phyloP scores from a whole-genome alignment of 2,113 vertebrate genomes.

The Riparia riparia region DNA sequence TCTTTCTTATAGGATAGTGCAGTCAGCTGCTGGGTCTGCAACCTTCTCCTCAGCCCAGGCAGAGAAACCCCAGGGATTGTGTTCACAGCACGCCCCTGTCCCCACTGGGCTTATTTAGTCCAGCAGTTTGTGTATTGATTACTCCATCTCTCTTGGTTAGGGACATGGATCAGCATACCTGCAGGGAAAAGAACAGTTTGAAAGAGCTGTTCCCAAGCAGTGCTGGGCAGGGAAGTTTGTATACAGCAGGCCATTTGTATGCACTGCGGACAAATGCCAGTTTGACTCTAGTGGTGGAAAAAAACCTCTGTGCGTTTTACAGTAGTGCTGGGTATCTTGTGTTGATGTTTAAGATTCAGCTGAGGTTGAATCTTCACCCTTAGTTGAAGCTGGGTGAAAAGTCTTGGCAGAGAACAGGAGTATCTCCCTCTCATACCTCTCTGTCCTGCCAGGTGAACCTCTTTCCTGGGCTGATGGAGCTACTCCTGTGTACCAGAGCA shows the following conservation, averaged over 20 bases:
- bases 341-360: neutral
- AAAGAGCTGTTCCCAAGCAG: neutral
- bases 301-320: neutral
- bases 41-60: neutral
- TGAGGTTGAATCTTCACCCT: neutral
- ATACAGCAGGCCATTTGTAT: neutral
- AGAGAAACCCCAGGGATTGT: neutral
- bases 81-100: neutral
- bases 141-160: neutral
- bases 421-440: rapidly evolving
- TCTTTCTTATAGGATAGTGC: neutral
- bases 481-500: neutral
- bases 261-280: rapidly evolving
- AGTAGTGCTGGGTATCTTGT: neutral
- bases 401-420: neutral
- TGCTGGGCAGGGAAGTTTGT: neutral
- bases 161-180: neutral
- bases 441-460: rapidly evolving
- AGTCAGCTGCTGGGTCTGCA: neutral
- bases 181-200: neutral
- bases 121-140: neutral
- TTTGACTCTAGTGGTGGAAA: neutral
- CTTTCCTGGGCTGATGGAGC: neutral
- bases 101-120: neutral
- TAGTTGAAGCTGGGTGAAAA: neutral